These are phyloP conservation scores for Lepilemur ruficaudatus DNA, from an alignment of 2,797 vertebrate genomes.

Conservation along the genomic window DNA sequence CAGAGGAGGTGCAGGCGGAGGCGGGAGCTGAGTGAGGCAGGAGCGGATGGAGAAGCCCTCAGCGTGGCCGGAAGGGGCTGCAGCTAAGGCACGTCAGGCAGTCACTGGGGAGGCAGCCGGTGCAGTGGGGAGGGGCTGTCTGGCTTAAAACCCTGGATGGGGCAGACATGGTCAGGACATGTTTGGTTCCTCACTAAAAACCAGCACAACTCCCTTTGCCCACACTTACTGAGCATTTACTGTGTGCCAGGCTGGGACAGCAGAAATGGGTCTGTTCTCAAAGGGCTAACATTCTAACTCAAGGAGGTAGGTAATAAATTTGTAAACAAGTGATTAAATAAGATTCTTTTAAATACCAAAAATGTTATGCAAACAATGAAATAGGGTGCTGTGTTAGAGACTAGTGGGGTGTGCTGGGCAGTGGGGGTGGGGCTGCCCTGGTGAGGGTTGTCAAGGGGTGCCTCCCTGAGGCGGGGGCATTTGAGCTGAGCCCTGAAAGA, in stretches of 20 bases:
- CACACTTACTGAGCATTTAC: background rate
- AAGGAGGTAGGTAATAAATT: background rate
- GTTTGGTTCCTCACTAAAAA: background rate
- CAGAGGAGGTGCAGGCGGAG: background rate
- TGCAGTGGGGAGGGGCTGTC: fast-evolving
- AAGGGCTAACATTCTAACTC: background rate
- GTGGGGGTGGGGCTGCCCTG: background rate
- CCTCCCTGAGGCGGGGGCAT: background rate
- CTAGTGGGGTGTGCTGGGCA: fast-evolving
- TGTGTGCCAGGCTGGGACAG: background rate
- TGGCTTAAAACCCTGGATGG: background rate
- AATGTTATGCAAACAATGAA: background rate
- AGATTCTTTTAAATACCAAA: background rate
- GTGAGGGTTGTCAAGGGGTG: fast-evolving
- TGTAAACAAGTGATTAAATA: background rate
- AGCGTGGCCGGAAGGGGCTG: background rate
- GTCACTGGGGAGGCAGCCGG: background rate
- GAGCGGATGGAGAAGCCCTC: background rate
- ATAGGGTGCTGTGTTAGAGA: background rate
- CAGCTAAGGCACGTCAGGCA: background rate
- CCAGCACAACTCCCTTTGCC: background rate
- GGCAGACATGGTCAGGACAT: fast-evolving
- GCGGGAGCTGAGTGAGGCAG: background rate
- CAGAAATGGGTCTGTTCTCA: background rate
- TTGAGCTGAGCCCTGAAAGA: background rate